Evolutionary conservation across 2,113 vertebrate species (phyloP), one percentile per base, ranked within the genome.

Genomic region (Thomomys bottae): DNA sequence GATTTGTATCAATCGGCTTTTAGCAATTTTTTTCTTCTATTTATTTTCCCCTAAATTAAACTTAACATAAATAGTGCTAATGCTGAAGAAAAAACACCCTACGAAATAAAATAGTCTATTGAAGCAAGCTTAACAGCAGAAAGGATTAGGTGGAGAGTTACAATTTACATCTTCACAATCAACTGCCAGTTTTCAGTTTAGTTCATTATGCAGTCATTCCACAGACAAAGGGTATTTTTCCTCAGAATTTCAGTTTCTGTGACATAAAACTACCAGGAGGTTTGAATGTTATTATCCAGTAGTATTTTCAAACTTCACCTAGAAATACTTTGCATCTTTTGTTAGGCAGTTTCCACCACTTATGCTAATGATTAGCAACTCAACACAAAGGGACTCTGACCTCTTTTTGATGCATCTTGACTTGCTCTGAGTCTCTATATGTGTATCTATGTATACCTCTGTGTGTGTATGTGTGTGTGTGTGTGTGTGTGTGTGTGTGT

Each of bases 91-190:
- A 86, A 91, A 21, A 88, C 82, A 90, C 40, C 84, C 90, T 85
- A 84, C 73, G 82, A 96, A 78, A 84, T 82, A 92, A 97, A 97
- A 49, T 92, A 95, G 92, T 77, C 92, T 96, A 96, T 96, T 87
- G 68, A 84, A 95, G 57, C 67, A 93, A 94, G 88, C 77, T 96
- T 96, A 97, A 96, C 90, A 95, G 92, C 94, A 95, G 87, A 96
- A 94, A 93, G 96, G 87, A 77, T 96, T 97, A 95, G 90, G 90
- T 83, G 81, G 89, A 84, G 95, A 96, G 96, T 96, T 96, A 97
- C 76, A 3, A 95, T 96, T 97, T 96, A 95, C 90, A 94, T 6
- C 80, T 68, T 42, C 70, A 92, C 82, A 94, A 92, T 96, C 95
- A 96, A 96, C 75, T 83, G 72, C 5, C 81, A 8, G 61, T 78